Base-by-base conservation (phyloP, 2,797 vertebrate genomes). In the Mionectes olivaceus region DNA sequence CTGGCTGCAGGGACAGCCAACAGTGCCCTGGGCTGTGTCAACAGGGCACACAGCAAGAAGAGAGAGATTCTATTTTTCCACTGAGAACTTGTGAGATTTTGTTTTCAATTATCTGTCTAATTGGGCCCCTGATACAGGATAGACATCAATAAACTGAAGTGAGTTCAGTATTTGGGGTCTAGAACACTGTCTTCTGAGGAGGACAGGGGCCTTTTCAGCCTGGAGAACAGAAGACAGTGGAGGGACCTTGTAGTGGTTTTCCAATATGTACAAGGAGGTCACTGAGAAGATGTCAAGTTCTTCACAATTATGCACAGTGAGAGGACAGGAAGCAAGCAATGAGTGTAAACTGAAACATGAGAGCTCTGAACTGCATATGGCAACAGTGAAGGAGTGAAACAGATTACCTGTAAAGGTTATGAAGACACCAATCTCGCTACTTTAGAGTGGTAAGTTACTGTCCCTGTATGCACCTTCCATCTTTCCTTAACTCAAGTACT, bases 321-420 rank as follows among this genome's bases (percentile, higher is more conserved):
- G 46, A 86, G 32, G 43, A 53, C 21, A 19, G n/a, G 43, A 89
- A 74, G 15, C 24, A 83, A 1, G 15, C 27, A 83, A 1, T 4
- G 19, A 85, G 13, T 1, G 0, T 57, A 81, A 90, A 76, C 30
- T 25, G 65, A 46, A 90, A 30, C 7, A 33, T 46, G 35, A 91
- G 27, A 79, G 35, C 60, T 46, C 47, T 0, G 0, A 63, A 35
- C 11, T 49, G 14, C 37, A 2, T 43, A 11, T 23, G 53, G 55
- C 22, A 46, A 41, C 27, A 33, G 10, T 21, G 68, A 69, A 87
- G 52, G 56, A 70, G 32, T 52, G 32, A 11, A 79, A 74, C 33
- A 68, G 30, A 47, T 47, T 37, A 46, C 32, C 43, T 11, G 4
- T 0, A 25, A 19, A 53, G 13, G 17, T 8, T 83, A 33, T n/a